phyloP scores from a whole-genome alignment of 2,888 invertebrate species.

The Lottia gigantea region DNA sequence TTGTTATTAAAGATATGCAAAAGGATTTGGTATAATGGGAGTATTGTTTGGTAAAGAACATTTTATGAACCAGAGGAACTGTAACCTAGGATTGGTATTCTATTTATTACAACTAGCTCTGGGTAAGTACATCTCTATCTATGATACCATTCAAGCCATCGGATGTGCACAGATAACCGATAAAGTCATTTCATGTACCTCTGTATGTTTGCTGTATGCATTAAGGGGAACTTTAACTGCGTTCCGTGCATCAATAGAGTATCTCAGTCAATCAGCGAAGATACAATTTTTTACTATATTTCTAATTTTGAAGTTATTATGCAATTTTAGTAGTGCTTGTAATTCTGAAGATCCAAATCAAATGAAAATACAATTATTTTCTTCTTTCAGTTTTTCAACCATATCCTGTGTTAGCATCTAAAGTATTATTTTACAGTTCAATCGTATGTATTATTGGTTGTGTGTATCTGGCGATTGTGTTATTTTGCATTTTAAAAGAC shows the following conservation, averaged over 20 bases:
- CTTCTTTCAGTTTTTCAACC: constrained; percentile 23
- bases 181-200: background rate
- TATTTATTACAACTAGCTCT: constrained; percentile 78
- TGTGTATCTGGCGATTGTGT: constrained; percentile 82
- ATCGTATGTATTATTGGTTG: constrained; percentile 76
- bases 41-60: constrained; percentile 75
- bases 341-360: no score
- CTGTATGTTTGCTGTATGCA: no score
- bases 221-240: no score
- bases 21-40: constrained; percentile 84
- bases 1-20: constrained; percentile 76
- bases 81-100: constrained; percentile 80
- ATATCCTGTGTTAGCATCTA: background rate
- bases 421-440: constrained; percentile 65
- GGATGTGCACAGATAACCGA: background rate
- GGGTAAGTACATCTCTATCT: constrained; percentile 21
- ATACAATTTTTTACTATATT: no score
- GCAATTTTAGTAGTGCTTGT: no score
- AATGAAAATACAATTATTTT: no score
- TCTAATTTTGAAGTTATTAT: no score
- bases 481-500: constrained; percentile 81
- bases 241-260: no score
- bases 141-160: background rate
- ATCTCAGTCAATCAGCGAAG: no score
- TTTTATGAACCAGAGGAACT: constrained; percentile 81